These are phyloP conservation scores for Mesorhabditis sp. DNA, from an alignment of 2,888 invertebrate genomes.

Conservation along the genomic window DNA sequence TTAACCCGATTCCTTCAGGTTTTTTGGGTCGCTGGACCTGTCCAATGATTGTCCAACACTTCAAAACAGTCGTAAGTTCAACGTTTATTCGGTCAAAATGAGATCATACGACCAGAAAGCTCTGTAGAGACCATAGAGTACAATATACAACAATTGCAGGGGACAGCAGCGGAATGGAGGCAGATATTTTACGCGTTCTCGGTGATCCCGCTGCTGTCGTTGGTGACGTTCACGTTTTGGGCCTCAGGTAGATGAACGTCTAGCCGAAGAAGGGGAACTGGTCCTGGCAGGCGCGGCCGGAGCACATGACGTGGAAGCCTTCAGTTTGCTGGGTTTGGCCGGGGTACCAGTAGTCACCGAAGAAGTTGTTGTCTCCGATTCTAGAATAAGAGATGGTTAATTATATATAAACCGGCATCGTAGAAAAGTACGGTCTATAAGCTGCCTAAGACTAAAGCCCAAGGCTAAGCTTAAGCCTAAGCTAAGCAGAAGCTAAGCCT, in stretches of 20 bases:
- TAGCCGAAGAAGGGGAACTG: neutral
- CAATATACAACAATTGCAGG: neutral
- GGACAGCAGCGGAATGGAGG: neutral
- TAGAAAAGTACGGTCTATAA: no score
- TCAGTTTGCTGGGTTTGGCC: no score
- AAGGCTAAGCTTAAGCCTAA: no score
- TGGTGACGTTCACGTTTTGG: neutral
- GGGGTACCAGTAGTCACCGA: no score
- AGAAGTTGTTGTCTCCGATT: no score
- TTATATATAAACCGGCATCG: no score
- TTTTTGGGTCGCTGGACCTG: neutral
- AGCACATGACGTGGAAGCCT: neutral
- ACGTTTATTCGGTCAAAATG: neutral
- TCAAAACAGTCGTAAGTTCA: neutral
- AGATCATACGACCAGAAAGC: neutral
- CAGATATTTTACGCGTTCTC: slow-evolving; percentile 1
- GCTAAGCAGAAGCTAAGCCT: no score
- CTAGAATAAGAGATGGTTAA: no score
- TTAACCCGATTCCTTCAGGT: neutral
- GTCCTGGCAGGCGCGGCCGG: neutral
- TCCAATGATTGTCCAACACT: neutral
- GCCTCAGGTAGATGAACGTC: neutral
- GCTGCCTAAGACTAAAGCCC: no score
- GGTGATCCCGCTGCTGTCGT: neutral
- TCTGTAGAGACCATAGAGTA: neutral